Evolutionary conservation across 2,888 invertebrate species (phyloP).

Genomic region (Megamerina dolium): DNA sequence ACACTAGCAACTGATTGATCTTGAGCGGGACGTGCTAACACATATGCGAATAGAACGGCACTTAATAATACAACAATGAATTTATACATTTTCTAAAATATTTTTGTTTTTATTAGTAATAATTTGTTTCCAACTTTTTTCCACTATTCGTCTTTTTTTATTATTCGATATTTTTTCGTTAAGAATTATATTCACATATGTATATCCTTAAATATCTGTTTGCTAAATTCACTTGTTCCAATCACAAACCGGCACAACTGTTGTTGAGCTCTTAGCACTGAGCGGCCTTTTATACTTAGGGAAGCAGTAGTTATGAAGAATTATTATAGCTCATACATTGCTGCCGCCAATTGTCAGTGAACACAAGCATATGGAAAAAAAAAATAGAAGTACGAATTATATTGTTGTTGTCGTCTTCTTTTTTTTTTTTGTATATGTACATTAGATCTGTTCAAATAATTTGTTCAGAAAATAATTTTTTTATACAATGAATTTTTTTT

Average conservation of each 20-base stretch:
- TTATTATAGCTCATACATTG: no score
- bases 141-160: not conserved
- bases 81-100: conserved; percentile 39
- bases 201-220: conserved; percentile 5
- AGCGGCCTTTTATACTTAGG: conserved; percentile 27
- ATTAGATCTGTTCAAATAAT: no score
- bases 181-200: no score
- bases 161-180: no score
- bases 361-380: not conserved
- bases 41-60: conserved; percentile 33
- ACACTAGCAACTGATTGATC: conserved; percentile 21
- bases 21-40: conserved; percentile 37
- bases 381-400: conserved; percentile 1
- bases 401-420: no score
- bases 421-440: no score
- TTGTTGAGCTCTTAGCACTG: conserved; percentile 22
- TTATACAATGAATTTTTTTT: no score
- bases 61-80: conserved; percentile 30
- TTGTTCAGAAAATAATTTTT: no score
- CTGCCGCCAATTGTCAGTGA: conserved; percentile 1
- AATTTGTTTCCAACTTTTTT: not conserved
- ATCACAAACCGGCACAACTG: conserved; percentile 25
- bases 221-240: conserved; percentile 24
- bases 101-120: not conserved
- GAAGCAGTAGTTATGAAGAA: conserved; percentile 10